These are phyloP conservation scores for Sinocyclocheilus maitianheensis DNA, from an alignment of 2,113 vertebrate genomes.

Conservation along the genomic window DNA sequence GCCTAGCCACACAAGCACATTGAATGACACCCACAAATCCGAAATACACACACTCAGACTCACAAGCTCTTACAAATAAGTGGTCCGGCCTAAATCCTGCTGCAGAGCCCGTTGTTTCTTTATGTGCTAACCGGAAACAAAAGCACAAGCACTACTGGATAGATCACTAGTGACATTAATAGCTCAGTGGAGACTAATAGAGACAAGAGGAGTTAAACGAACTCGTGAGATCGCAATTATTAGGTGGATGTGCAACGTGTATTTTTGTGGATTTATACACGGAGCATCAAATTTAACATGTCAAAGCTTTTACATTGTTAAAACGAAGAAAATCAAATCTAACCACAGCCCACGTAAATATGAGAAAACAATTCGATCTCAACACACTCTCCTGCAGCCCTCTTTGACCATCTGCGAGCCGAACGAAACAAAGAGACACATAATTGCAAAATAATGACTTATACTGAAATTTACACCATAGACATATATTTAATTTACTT, in stretches of 20 bases:
- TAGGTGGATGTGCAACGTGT: conserved; percentile 88
- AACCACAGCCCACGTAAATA: background rate
- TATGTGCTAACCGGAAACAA: conserved; percentile 78
- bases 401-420: conserved; percentile 1
- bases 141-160: conserved; percentile 88
- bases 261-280: conserved; percentile 83
- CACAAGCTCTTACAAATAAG: conserved; percentile 59
- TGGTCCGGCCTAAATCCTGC: conserved; percentile 57
- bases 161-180: conserved; percentile 99
- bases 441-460: conserved; percentile 47
- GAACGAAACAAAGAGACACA: conserved; percentile 11
- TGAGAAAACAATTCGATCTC: background rate
- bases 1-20: background rate
- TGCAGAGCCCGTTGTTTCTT: conserved; percentile 66
- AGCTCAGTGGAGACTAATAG: conserved; percentile 99
- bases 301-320: conserved; percentile 5
- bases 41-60: too few relatives aligned
- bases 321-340: conserved; percentile 78
- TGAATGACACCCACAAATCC: background rate
- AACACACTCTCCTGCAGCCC: background rate
- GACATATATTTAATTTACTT: background rate
- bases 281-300: conserved; percentile 81
- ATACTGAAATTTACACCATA: background rate
- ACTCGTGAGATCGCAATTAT: conserved; percentile 99
- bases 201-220: conserved; percentile 99